Conservation (phyloP, 2,113 vertebrate species). For the Calidris pygmaea region DNA sequence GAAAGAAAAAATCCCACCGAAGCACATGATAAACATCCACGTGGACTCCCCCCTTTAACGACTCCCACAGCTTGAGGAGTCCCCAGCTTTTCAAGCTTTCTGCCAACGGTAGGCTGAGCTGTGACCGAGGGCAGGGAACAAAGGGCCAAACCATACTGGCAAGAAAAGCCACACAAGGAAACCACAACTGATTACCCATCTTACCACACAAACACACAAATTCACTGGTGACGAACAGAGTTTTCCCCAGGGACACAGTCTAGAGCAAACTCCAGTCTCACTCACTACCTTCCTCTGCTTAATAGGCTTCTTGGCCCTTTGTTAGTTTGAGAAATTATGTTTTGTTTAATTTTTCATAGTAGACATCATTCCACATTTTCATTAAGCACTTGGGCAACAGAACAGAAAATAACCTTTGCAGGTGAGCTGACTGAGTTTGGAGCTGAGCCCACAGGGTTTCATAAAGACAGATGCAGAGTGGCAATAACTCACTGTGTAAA, state of each 20-base stretch:
- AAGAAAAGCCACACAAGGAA: not conserved
- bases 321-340: not conserved
- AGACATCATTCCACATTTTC: not conserved
- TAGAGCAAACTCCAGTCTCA: not conserved
- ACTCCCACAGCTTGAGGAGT: not conserved
- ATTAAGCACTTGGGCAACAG: not conserved
- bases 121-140: not conserved
- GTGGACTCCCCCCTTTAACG: not conserved
- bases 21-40: fast-evolving
- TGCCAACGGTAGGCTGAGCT: not conserved
- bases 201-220: not conserved
- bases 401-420: not conserved
- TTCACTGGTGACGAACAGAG: not conserved
- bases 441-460: not conserved
- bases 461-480: not conserved
- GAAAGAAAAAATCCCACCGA: not conserved
- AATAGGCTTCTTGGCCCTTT: not conserved
- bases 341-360: not conserved
- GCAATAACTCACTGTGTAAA: not conserved
- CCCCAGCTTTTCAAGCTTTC: not conserved
- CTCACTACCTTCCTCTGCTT: not conserved
- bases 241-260: not conserved
- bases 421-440: not conserved
- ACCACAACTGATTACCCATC: not conserved
- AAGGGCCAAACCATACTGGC: not conserved